These are phyloP conservation scores for Beroe ovata DNA, from an alignment of 37 sponge, comb jelly and placozoan species.

Conservation along the genomic window DNA sequence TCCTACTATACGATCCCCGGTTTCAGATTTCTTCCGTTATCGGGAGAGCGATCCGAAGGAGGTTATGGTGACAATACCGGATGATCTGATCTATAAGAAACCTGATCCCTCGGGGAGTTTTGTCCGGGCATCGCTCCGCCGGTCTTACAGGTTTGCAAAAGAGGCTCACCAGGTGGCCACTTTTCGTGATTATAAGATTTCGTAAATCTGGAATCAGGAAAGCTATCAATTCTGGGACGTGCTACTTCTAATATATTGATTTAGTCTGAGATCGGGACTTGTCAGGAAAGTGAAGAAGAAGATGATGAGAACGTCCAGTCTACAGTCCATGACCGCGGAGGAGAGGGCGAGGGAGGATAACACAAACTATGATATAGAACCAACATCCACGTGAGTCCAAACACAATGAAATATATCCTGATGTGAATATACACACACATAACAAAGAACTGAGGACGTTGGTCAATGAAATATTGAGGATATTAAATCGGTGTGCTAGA, in stretches of 20 bases:
- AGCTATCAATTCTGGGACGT: too few relatives aligned
- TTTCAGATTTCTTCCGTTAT: constrained; percentile 54
- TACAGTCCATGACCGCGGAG: constrained; percentile 29
- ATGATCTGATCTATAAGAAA: not conserved
- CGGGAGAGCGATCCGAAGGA: constrained; percentile 41
- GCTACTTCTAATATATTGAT: too few relatives aligned
- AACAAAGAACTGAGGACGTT: too few relatives aligned
- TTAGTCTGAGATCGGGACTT: too few relatives aligned
- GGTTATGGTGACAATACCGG: constrained; percentile 20
- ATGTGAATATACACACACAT: too few relatives aligned
- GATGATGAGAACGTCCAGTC: not conserved
- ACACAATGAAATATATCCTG: not conserved
- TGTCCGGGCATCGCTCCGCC: not conserved
- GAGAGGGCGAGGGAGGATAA: constrained; percentile 16
- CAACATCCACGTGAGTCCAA: constrained; percentile 51
- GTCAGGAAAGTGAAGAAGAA: constrained; percentile 39
- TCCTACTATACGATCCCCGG: too few relatives aligned
- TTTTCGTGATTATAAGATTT: too few relatives aligned
- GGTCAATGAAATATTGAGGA: too few relatives aligned
- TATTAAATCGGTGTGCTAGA: too few relatives aligned
- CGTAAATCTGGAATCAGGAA: too few relatives aligned
- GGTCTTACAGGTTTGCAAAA: constrained; percentile 38
- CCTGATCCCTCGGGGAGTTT: not conserved
- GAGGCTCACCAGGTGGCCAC: too few relatives aligned
- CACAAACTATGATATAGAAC: constrained; percentile 40